Conservation (phyloP, 2,797 vertebrate genomes). For the Liasis olivaceus region DNA sequence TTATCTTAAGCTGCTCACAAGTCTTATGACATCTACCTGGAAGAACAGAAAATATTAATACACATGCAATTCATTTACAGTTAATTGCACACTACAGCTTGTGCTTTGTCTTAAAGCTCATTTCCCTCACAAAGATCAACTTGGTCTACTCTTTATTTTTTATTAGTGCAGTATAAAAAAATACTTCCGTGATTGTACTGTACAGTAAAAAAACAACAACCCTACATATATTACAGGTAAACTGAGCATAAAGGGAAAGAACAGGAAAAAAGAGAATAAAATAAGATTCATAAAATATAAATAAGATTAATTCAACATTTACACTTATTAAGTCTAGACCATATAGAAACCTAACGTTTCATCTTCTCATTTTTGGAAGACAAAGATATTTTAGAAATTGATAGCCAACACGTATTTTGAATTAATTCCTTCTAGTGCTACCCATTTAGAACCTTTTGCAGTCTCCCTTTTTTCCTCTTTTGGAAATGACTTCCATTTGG, state of each 20-base stretch:
- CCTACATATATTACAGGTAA: background rate
- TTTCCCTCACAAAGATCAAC: background rate
- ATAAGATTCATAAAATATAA: background rate
- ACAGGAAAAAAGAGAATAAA: background rate
- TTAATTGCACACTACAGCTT: background rate
- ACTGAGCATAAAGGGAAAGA: background rate
- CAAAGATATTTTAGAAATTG: background rate
- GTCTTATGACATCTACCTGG: background rate
- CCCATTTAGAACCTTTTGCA: background rate
- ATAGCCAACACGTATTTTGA: background rate
- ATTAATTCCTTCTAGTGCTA: background rate
- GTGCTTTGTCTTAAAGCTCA: background rate
- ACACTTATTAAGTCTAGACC: background rate
- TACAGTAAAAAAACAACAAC: background rate
- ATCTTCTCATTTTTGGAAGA: background rate
- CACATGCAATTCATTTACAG: too few species aligned
- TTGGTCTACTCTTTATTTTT: too few species aligned
- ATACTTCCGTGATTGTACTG: background rate
- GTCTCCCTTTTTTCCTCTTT: background rate
- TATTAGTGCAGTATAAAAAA: background rate
- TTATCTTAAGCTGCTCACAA: background rate
- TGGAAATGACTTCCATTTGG: background rate
- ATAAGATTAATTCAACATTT: background rate
- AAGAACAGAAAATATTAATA: background rate
- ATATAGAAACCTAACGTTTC: background rate